Conservation (phyloP, 1,140 invertebrate genomes). For the Archivesica marissinica region DNA sequence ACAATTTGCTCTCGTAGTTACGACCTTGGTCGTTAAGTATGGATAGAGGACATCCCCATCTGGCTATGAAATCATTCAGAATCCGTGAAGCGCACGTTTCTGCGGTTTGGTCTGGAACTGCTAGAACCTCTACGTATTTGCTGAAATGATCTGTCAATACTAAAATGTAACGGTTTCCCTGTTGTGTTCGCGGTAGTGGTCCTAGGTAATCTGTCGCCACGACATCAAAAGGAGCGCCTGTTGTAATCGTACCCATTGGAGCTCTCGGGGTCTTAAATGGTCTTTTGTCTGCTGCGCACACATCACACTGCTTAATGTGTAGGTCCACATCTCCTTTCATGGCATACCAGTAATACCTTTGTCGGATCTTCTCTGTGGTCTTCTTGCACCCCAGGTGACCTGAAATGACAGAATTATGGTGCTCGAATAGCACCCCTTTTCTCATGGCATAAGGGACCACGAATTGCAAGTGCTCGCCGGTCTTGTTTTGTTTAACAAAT, state of each 20-base stretch:
- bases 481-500: too few species aligned
- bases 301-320: not conserved
- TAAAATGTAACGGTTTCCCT: conserved; percentile 38
- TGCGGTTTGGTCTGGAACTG: conserved; percentile 3
- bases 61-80: not conserved
- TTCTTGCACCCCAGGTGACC: conserved; percentile 36
- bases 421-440: too few species aligned
- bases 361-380: conserved; percentile 1
- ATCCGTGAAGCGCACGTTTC: not conserved
- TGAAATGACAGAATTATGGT: too few species aligned
- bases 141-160: conserved; percentile 42
- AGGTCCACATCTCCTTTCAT: conserved; percentile 13
- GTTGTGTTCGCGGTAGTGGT: not conserved
- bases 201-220: not conserved
- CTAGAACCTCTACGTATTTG: conserved; percentile 17
- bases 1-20: conserved; percentile 35
- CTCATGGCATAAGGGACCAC: too few species aligned
- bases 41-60: not conserved
- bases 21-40: conserved; percentile 16
- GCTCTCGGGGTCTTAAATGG: conserved; percentile 19
- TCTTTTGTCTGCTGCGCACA: conserved; percentile 29
- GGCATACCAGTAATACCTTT: conserved; percentile 20
- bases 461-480: too few species aligned
- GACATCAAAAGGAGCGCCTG: conserved; percentile 17
- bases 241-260: not conserved